A percentile compares a stretch with the other conserved stretches of the same genome.
Conservation (phyloP, 2,888 invertebrate genomes). For the Coecobrya sp. region DNA sequence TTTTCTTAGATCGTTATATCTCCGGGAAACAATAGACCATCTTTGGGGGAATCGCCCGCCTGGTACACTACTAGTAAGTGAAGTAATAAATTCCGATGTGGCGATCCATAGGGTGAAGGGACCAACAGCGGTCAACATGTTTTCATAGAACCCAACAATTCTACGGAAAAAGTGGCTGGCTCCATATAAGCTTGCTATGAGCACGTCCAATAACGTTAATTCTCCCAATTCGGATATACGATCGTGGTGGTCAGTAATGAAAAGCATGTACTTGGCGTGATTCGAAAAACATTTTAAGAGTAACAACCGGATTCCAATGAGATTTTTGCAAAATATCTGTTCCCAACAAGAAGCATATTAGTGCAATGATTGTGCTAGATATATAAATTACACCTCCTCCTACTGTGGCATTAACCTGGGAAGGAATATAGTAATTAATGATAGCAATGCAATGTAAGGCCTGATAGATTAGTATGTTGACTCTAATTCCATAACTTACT, state of each 20-base stretch:
- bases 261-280: conserved; percentile 31
- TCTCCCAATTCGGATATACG: neutral
- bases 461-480: no score
- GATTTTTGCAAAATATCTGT: conserved; percentile 17
- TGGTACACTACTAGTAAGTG: neutral
- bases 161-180: conserved; percentile 16
- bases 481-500: no score
- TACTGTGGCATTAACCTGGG: neutral
- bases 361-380: neutral
- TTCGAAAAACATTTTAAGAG: conserved; percentile 42
- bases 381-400: conserved; percentile 7
- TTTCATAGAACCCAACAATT: conserved; percentile 60
- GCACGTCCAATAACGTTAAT: neutral
- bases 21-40: conserved; percentile 16
- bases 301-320: conserved; percentile 38
- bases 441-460: no score
- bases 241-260: neutral
- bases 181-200: neutral
- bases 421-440: neutral
- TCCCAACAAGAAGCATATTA: conserved; percentile 52
- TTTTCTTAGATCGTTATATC: conserved; percentile 34
- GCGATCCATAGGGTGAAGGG: conserved; percentile 53
- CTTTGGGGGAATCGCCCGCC: neutral
- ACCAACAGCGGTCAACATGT: conserved; percentile 31
- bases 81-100: conserved; percentile 39